These are phyloP conservation scores for Poecilus cupreus DNA, from an alignment of 2,888 invertebrate genomes.

Conservation along the genomic window DNA sequence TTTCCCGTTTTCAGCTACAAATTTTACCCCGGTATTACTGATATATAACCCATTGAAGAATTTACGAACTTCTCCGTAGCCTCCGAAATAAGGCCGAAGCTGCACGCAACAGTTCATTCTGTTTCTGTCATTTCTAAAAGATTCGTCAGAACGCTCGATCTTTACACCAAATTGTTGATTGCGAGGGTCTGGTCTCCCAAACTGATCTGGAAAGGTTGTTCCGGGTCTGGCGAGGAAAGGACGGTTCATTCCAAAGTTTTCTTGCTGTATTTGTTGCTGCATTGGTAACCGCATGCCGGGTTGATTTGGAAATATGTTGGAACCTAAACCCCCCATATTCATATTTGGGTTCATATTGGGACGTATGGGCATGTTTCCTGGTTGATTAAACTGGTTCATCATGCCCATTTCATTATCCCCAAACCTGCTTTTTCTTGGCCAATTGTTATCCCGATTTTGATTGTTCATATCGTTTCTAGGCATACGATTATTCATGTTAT, in stretches of 20 bases:
- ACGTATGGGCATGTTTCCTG: constrained; percentile 17
- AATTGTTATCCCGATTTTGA: constrained; percentile 6
- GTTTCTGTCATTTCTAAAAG: constrained; percentile 10
- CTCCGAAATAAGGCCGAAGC: constrained; percentile 82
- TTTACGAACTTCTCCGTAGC: constrained; percentile 86
- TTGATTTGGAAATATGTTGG: constrained; percentile 35
- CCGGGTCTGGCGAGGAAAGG: constrained; percentile 50
- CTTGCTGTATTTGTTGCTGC: constrained; percentile 8
- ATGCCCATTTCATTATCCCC: constrained; percentile 10
- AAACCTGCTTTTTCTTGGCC: constrained; percentile 35
- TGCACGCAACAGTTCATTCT: constrained; percentile 78
- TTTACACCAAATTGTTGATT: constrained; percentile 11
- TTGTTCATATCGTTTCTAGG: constrained; percentile 41
- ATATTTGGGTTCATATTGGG: constrained; percentile 16
- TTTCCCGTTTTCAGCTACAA: constrained; percentile 88
- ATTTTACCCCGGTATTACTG: constrained; percentile 88
- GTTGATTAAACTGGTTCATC: constrained; percentile 37
- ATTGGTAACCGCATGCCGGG: constrained; percentile 21
- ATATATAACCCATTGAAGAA: constrained; percentile 86
- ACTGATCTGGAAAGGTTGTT: constrained; percentile 46
- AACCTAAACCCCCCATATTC: constrained; percentile 12
- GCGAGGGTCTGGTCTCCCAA: constrained; percentile 14
- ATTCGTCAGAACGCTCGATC: constrained; percentile 15
- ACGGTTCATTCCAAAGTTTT: constrained; percentile 36
- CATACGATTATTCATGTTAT: constrained; percentile 43